A percentile compares a stretch with the other conserved stretches of the same genome.
Evolutionary conservation across 1,140 invertebrate species (phyloP).

Genomic region (Bombus polaris): DNA sequence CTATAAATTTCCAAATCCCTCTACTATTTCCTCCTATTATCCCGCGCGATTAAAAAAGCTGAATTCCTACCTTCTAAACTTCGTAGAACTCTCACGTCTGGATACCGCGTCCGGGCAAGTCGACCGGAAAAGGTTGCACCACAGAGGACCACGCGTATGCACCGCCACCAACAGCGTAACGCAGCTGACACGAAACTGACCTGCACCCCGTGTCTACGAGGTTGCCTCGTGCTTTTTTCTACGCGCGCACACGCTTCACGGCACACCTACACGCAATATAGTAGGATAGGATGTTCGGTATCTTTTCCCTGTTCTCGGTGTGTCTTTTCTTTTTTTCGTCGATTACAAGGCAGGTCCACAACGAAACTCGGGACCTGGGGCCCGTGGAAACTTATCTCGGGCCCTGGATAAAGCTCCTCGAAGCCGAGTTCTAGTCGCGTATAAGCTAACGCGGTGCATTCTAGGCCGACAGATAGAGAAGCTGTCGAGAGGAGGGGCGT

Average conservation of each 20-base stretch:
- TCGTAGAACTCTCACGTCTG: background rate
- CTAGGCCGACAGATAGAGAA: constrained; percentile 56
- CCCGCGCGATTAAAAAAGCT: background rate
- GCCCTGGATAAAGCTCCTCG: constrained; percentile 33
- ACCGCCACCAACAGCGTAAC: constrained; percentile 49
- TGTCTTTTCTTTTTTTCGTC: constrained; percentile 4
- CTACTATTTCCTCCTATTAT: background rate
- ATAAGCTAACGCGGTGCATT: constrained; percentile 52
- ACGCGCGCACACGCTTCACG: constrained; percentile 22
- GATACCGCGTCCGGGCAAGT: background rate
- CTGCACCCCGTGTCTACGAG: constrained; percentile 58
- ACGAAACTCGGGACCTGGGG: constrained; percentile 32
- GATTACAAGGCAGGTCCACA: background rate
- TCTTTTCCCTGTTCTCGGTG: background rate
- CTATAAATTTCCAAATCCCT: background rate
- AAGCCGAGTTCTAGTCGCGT: constrained; percentile 50
- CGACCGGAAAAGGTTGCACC: constrained; percentile 5
- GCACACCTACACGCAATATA: constrained; percentile 5
- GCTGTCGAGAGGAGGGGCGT: constrained; percentile 11
- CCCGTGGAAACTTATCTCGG: constrained; percentile 53
- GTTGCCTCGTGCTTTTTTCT: constrained; percentile 54
- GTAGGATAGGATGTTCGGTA: background rate
- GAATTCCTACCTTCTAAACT: background rate
- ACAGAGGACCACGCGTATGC: constrained; percentile 47
- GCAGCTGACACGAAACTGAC: constrained; percentile 73